Conservation (phyloP, 1,140 invertebrate species). For the Drosophila bifasciata region DNA sequence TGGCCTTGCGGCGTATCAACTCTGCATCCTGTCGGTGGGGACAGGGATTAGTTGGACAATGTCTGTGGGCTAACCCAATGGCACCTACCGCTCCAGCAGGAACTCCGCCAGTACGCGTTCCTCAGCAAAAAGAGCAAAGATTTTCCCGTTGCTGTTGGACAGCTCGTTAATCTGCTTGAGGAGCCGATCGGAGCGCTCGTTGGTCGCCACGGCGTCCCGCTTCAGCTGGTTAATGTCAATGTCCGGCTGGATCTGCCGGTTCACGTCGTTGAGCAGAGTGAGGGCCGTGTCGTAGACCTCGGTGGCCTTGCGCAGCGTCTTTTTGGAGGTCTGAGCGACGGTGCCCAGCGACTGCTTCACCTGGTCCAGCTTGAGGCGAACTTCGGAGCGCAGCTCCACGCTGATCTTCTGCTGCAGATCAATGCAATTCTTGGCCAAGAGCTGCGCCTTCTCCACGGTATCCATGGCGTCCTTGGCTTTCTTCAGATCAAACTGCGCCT, state of each 20-base stretch:
- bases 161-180: conserved; percentile 67
- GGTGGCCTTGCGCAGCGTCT: conserved; percentile 89
- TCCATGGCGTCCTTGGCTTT: conserved; percentile 92
- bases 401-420: conserved; percentile 92
- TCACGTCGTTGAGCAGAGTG: conserved; percentile 90
- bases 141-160: conserved; percentile 65
- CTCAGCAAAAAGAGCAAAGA: conserved; percentile 79
- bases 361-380: conserved; percentile 85
- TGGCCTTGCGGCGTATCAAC: conserved; percentile 90
- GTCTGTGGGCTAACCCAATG: background rate
- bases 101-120: conserved; percentile 88
- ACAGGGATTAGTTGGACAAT: background rate
- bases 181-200: conserved; percentile 84
- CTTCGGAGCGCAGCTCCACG: conserved; percentile 87
- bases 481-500: conserved; percentile 91
- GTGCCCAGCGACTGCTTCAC: conserved; percentile 88
- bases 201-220: conserved; percentile 87
- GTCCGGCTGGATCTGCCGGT: conserved; percentile 89
- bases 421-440: conserved; percentile 92
- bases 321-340: conserved; percentile 88
- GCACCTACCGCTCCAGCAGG: conserved; percentile 87
- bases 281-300: conserved; percentile 92
- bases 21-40: conserved; percentile 87
- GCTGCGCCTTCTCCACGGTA: conserved; percentile 91
- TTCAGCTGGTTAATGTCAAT: conserved; percentile 90